Percentiles rank a stretch among this genome's conserved stretches.
Conservation (phyloP, 2,888 invertebrate genomes). For the Patella depressa region DNA sequence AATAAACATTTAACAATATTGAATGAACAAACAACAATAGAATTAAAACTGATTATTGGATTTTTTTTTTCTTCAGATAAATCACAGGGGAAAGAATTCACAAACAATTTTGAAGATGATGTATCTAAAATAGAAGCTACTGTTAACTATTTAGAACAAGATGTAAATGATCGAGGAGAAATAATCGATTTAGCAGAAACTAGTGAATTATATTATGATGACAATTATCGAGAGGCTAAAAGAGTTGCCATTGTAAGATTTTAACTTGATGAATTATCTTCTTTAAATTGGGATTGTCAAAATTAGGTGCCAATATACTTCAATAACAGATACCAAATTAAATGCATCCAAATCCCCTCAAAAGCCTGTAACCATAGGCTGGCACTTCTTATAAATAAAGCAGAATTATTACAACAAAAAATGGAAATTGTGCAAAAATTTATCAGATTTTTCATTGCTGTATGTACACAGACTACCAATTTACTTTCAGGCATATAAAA, state of each 20-base stretch:
- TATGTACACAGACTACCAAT: neutral
- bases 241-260: slow-evolving; percentile 91
- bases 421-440: too few species aligned
- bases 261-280: too few species aligned
- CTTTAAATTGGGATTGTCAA: too few species aligned
- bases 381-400: too few species aligned
- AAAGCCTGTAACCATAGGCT: too few species aligned
- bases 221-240: slow-evolving; percentile 93
- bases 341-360: too few species aligned
- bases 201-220: slow-evolving; percentile 88
- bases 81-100: slow-evolving; percentile 87
- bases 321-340: too few species aligned
- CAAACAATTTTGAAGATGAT: slow-evolving; percentile 88
- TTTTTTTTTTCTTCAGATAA: slow-evolving; percentile 76
- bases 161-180: slow-evolving; percentile 85
- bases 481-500: slow-evolving; percentile 87
- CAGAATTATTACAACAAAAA: too few species aligned
- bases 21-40: too few species aligned
- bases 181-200: slow-evolving; percentile 83
- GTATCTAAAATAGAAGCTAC: slow-evolving; percentile 85
- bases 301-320: too few species aligned
- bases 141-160: slow-evolving; percentile 81
- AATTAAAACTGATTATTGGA: too few species aligned
- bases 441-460: neutral
- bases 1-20: neutral